A percentile compares a stretch with the other conserved stretches of the same genome.
These are phyloP conservation scores for Thyatira batis DNA, from an alignment of 2,888 invertebrate genomes.

Conservation along the genomic window DNA sequence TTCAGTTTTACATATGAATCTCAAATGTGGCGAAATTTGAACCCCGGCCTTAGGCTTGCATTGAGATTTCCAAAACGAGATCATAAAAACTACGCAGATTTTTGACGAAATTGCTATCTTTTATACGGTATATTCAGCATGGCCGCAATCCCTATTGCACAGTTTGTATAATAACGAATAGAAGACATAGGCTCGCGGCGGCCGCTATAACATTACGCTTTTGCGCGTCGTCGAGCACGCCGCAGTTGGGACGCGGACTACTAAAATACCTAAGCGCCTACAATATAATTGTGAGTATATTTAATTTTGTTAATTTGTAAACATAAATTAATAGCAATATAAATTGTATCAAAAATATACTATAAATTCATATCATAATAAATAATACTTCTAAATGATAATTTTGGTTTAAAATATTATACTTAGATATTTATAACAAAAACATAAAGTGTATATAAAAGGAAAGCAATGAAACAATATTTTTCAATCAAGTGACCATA, in stretches of 20 bases:
- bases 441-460: too few relatives aligned
- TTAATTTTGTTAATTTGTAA: background rate
- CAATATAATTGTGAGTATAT: background rate
- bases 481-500: too few relatives aligned
- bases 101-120: background rate
- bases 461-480: too few relatives aligned
- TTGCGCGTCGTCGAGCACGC: slow-evolving; percentile 6
- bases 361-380: too few relatives aligned
- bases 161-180: slow-evolving; percentile 5
- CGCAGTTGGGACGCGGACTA: background rate
- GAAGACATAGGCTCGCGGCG: slow-evolving; percentile 5
- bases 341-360: too few relatives aligned
- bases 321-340: too few relatives aligned
- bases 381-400: too few relatives aligned
- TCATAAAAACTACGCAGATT: background rate
- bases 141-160: slow-evolving; percentile 6
- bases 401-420: too few relatives aligned
- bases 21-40: too few relatives aligned
- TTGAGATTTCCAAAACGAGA: background rate
- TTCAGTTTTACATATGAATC: too few relatives aligned
- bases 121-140: background rate
- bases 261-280: background rate
- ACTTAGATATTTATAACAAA: too few relatives aligned
- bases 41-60: too few relatives aligned
- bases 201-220: slow-evolving; percentile 3